Conservation (phyloP, 2,888 invertebrate species). For the Zygaena filipendulae region DNA sequence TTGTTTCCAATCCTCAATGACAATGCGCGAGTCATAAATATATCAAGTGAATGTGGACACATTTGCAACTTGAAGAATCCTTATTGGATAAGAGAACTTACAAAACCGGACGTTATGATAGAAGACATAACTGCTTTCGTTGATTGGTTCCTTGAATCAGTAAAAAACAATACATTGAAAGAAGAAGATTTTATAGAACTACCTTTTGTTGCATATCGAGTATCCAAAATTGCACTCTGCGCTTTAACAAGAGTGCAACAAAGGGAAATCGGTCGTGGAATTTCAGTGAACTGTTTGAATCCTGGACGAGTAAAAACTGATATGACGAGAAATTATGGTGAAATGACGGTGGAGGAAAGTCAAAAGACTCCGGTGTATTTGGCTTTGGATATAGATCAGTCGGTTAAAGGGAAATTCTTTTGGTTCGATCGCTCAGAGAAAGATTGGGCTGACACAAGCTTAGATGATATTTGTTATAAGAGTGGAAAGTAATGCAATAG, state of each 20-base stretch:
- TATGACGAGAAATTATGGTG: conserved; percentile 19
- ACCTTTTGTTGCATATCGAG: conserved; percentile 16
- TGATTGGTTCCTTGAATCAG: conserved; percentile 21
- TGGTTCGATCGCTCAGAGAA: conserved; percentile 22
- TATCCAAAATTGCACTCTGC: conserved; percentile 22
- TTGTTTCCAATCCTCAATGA: conserved; percentile 20
- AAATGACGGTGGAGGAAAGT: conserved; percentile 16
- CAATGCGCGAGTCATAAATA: conserved; percentile 22
- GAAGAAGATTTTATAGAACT: conserved; percentile 19
- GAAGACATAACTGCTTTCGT: conserved; percentile 21
- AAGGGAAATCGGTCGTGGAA: conserved; percentile 19
- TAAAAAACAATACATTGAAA: conserved; percentile 18
- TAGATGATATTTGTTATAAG: too few relatives aligned
- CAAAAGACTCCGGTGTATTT: conserved; percentile 18
- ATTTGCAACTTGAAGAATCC: conserved; percentile 20
- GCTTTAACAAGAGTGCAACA: conserved; percentile 21
- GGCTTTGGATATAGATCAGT: conserved; percentile 21
- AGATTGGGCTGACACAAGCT: conserved; percentile 18
- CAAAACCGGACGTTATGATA: conserved; percentile 15
- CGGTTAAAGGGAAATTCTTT: conserved; percentile 21
- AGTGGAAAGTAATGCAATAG: too few relatives aligned
- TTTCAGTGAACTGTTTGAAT: conserved; percentile 21
- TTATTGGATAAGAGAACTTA: conserved; percentile 20
- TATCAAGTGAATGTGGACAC: conserved; percentile 23
- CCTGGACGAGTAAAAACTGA: conserved; percentile 23